Conservation (phyloP, 2,888 invertebrate species). For the Rhingia rostrata region DNA sequence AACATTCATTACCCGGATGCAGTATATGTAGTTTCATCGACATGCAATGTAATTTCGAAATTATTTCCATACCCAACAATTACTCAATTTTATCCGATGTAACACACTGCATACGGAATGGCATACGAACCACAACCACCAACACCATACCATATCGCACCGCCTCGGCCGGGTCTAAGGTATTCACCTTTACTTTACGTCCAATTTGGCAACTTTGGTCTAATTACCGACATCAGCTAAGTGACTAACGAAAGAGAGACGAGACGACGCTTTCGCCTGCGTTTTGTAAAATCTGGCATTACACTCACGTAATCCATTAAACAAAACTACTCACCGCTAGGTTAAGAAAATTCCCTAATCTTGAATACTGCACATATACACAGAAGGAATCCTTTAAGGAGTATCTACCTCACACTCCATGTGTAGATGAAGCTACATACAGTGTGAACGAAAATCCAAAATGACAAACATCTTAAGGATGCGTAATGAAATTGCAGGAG, state of each 20-base stretch:
- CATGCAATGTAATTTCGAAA: constrained; percentile 58
- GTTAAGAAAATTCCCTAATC: constrained; percentile 24
- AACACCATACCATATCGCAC: too few relatives aligned
- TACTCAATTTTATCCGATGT: constrained; percentile 64
- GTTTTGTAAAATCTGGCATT: constrained; percentile 52
- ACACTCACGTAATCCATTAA: constrained; percentile 73
- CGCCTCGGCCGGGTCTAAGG: constrained; percentile 51
- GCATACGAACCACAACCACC: constrained; percentile 1
- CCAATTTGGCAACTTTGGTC: constrained; percentile 66
- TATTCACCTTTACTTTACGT: constrained; percentile 60
- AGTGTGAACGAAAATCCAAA: constrained; percentile 45
- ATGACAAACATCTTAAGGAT: constrained; percentile 66
- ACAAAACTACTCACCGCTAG: constrained; percentile 69
- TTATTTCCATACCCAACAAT: constrained; percentile 59
- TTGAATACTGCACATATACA: background rate
- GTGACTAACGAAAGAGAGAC: constrained; percentile 37
- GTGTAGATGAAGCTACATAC: constrained; percentile 28
- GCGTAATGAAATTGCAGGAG: constrained; percentile 59
- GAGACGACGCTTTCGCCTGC: background rate
- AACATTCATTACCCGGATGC: constrained; percentile 26
- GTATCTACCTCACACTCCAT: background rate
- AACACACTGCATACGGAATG: constrained; percentile 39
- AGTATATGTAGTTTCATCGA: constrained; percentile 7
- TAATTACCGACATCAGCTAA: constrained; percentile 70
- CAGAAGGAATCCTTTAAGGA: constrained; percentile 1